Conservation (phyloP, 2,113 vertebrate species). For the Callocephalon fimbriatum region DNA sequence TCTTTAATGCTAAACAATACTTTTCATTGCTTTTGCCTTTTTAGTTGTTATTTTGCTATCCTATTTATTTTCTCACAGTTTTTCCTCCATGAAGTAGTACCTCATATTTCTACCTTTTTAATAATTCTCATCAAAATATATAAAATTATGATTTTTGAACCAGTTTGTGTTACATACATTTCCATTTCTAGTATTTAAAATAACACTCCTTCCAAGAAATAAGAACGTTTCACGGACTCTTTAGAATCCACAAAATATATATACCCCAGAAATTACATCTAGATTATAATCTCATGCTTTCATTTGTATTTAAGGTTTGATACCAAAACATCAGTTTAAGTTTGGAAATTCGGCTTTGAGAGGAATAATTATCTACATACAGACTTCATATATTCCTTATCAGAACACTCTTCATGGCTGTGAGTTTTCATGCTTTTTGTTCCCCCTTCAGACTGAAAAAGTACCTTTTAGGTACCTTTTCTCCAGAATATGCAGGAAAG, state of each 20-base stretch:
- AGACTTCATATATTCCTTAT: background rate
- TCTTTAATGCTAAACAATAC: background rate
- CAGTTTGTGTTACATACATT: background rate
- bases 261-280: background rate
- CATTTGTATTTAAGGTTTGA: background rate
- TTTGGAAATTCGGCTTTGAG: background rate
- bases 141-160: background rate
- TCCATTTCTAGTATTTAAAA: background rate
- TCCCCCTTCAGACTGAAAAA: background rate
- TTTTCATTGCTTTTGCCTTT: background rate
- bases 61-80: background rate
- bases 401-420: background rate
- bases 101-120: background rate
- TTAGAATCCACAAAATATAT: background rate
- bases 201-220: background rate
- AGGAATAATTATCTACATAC: background rate
- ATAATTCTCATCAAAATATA: background rate
- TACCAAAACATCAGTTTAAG: background rate
- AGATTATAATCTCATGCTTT: background rate
- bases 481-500: background rate
- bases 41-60: background rate
- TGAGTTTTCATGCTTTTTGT: background rate
- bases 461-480: background rate
- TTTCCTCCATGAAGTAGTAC: background rate
- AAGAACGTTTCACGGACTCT: background rate